A percentile compares a stretch with the other conserved stretches of the same genome.
phyloP scores from a whole-genome alignment of 2,797 vertebrate species.

The Eulemur rubriventer region DNA sequence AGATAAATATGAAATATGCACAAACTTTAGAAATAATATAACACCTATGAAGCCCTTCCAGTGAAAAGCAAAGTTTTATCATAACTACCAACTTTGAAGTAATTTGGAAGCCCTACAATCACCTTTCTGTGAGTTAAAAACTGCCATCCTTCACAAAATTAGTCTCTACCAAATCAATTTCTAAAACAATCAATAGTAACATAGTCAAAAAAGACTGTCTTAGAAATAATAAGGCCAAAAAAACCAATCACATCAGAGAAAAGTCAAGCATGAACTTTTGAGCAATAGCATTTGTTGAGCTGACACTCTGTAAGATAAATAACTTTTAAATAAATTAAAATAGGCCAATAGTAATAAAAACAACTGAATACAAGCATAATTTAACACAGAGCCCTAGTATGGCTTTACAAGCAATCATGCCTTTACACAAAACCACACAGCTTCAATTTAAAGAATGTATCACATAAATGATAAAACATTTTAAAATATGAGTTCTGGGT shows the following conservation, averaged over 20 bases:
- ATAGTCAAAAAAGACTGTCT: slow-evolving; percentile 47
- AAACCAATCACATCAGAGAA: slow-evolving; percentile 41
- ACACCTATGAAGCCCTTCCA: background rate
- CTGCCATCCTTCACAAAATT: slow-evolving; percentile 33
- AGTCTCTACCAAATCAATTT: slow-evolving; percentile 51
- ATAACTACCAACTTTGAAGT: background rate
- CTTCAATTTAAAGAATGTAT: slow-evolving; percentile 27
- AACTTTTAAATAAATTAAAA: slow-evolving; percentile 48
- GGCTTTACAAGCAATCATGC: background rate
- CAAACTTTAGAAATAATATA: background rate
- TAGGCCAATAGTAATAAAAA: background rate
- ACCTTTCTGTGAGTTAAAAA: background rate
- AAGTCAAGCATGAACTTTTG: slow-evolving; percentile 53
- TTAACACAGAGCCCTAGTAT: background rate
- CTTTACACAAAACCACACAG: background rate
- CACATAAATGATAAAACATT: background rate
- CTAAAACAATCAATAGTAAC: slow-evolving; percentile 59
- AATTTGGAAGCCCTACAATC: background rate
- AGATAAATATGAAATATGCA: slow-evolving; percentile 16
- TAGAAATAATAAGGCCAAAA: slow-evolving; percentile 44
- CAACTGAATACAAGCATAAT: background rate
- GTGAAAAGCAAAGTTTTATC: background rate
- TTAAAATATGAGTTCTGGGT: background rate
- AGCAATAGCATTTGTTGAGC: slow-evolving; percentile 46
- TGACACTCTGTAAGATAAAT: slow-evolving; percentile 32